These are phyloP conservation scores for Hedya salicella DNA, from an alignment of 2,888 invertebrate species.

Conservation along the genomic window DNA sequence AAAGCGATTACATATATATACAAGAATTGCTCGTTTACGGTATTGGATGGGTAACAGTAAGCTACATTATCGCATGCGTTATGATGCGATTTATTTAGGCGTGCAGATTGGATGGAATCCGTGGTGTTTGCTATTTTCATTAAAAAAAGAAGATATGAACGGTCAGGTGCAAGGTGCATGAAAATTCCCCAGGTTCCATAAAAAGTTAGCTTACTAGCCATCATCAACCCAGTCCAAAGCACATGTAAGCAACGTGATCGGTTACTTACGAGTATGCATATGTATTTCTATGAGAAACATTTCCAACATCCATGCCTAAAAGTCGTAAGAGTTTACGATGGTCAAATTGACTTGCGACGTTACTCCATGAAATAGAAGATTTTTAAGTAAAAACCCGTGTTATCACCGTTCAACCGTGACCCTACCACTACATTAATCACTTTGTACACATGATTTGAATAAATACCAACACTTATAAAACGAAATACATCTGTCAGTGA, in stretches of 20 bases:
- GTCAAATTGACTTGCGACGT: not conserved
- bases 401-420: slow-evolving; percentile 35
- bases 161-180: not conserved
- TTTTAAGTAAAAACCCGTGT: slow-evolving; percentile 30
- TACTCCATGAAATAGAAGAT: not conserved
- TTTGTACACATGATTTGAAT: slow-evolving; percentile 35
- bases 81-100: too few relatives aligned
- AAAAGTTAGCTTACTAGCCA: not conserved
- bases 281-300: slow-evolving; percentile 6
- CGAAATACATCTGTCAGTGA: slow-evolving; percentile 14
- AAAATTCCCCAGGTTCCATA: not conserved
- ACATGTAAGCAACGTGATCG: not conserved
- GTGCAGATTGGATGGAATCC: too few relatives aligned
- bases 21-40: too few relatives aligned
- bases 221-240: not conserved
- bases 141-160: too few relatives aligned
- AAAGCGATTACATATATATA: too few relatives aligned
- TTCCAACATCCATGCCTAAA: not conserved
- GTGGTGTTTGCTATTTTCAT: too few relatives aligned
- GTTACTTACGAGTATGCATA: not conserved
- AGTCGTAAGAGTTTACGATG: not conserved
- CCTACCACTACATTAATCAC: slow-evolving; percentile 32
- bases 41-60: too few relatives aligned
- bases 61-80: too few relatives aligned
- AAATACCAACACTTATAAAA: slow-evolving; percentile 28